These are phyloP conservation scores for Metacarcinus magister DNA, from an alignment of 2,888 invertebrate species.

Conservation along the genomic window DNA sequence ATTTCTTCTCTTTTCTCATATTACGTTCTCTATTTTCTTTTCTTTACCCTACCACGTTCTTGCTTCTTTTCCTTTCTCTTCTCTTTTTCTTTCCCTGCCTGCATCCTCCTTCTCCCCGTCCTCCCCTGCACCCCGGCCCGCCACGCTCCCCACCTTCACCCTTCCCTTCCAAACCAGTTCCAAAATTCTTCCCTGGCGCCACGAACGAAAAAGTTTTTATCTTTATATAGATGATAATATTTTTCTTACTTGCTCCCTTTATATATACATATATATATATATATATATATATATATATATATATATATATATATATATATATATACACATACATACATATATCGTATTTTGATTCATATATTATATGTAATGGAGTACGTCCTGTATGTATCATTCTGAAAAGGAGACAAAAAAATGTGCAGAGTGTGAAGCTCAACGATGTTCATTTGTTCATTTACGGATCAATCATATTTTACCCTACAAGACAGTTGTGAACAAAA, in stretches of 20 bases:
- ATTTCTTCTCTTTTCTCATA: slow-evolving; percentile 40
- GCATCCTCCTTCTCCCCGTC: not conserved
- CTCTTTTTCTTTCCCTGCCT: slow-evolving; percentile 44
- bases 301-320: not conserved
- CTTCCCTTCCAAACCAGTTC: slow-evolving; percentile 38
- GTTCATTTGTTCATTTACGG: not conserved
- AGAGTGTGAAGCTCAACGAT: not conserved
- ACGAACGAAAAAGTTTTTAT: slow-evolving; percentile 47
- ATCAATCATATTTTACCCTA: not conserved
- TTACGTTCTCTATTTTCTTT: slow-evolving; percentile 18
- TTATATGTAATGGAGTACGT: not conserved
- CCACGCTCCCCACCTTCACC: not conserved
- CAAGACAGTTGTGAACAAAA: not conserved
- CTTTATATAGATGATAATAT: slow-evolving; percentile 48
- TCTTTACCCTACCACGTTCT: slow-evolving; percentile 5
- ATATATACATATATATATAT: not conserved
- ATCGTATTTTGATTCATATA: not conserved
- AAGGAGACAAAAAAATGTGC: not conserved
- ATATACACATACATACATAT: not conserved
- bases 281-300: not conserved
- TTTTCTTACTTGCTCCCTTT: not conserved
- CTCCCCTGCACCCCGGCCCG: not conserved
- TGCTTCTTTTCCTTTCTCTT: slow-evolving; percentile 50
- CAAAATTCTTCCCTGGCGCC: slow-evolving; percentile 52
- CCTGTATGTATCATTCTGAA: not conserved